phyloP scores from a whole-genome alignment of 2,113 vertebrate species.

The Panthera leo region DNA sequence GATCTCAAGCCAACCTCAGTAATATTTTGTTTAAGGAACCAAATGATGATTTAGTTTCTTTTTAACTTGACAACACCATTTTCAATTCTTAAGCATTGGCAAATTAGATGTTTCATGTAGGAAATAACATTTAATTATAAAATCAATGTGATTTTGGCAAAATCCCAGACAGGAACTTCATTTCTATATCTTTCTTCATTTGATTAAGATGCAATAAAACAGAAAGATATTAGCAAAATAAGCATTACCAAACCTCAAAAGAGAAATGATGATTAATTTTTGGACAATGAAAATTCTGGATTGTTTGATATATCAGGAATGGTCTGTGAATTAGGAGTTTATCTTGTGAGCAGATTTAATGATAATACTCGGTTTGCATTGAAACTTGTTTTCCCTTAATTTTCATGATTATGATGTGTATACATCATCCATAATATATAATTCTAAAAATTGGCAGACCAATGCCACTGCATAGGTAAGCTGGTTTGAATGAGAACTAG shows the following conservation, averaged over 20 bases:
- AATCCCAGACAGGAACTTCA: constrained; percentile 19
- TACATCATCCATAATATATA: background rate
- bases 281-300: background rate
- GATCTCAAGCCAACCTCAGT: constrained; percentile 43
- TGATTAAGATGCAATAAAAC: constrained; percentile 25
- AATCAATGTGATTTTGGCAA: constrained; percentile 68
- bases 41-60: constrained; percentile 59
- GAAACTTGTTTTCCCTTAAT: background rate
- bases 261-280: background rate
- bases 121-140: constrained; percentile 70
- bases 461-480: background rate
- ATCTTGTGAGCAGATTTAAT: background rate
- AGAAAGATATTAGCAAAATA: background rate
- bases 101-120: constrained; percentile 66
- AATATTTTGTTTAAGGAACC: constrained; percentile 56
- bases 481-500: background rate
- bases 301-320: background rate
- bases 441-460: background rate
- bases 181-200: background rate
- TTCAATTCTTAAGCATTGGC: constrained; percentile 31
- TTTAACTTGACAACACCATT: constrained; percentile 51
- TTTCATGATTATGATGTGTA: background rate
- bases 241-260: background rate
- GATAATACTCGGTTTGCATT: background rate
- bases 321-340: background rate